Base-by-base conservation (phyloP, 2,888 invertebrate genomes). In the Cerastis rubricosa region DNA sequence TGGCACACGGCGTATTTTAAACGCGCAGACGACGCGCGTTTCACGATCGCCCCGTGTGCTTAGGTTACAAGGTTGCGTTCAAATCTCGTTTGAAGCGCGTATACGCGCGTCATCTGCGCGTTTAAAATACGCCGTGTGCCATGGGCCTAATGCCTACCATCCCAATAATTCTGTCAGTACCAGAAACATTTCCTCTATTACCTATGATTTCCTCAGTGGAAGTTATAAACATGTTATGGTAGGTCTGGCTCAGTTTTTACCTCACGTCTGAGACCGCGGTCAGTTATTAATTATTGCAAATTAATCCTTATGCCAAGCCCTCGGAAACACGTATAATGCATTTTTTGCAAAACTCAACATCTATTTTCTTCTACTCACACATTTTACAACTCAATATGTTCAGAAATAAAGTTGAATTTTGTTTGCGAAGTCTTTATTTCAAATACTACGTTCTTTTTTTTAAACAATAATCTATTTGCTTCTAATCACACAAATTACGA, bases 221-320 rank as follows among this genome's bases (percentile, higher is more conserved):
- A 78, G 66, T 57, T 45, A 83, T 78, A 73, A 87, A 78, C 51
- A 59, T 74, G 84, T 80, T 86, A 81, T 57, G 79, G 83, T 86
- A 83, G 81, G 79, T 80, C 78, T 85, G 45, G 49, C 43, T 40
- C 17, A 45, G 76, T 85, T 88, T 88, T 88, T 88, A 67, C 78
- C 2, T 29, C 47, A 29, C 67, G 78, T 80, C 78, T 68, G 47
- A 72, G 22, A 47, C 67, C 51, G 70, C 68, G 22, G 65, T 84
- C 25, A 57, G 71, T 78, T 69, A 71, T 87, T 81, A 87, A 87
- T 78, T 63, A 86, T 74, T 76, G 84, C 74, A 76, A 84, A 82
- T 78, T 80, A 82, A 86, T 76, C 74, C 73, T 66, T 66, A 79
- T 76, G 51, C 79, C 68, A 72, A 70, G 71, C 71, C 73, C 66